phyloP scores from a whole-genome alignment of 2,888 invertebrate species.

The Arrhopalites spinosus region DNA sequence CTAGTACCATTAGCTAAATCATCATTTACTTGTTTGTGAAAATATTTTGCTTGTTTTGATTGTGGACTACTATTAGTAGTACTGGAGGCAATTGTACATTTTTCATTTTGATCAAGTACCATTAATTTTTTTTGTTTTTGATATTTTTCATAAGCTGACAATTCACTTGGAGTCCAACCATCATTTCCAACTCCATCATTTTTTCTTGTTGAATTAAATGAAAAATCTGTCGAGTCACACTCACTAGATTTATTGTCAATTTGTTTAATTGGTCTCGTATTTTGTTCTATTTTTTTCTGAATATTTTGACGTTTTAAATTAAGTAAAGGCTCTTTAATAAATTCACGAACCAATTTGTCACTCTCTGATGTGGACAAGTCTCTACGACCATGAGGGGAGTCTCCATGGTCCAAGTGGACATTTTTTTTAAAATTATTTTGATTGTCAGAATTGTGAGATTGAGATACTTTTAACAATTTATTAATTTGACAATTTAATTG shows the following conservation, averaged over 20 bases:
- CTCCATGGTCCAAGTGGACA: too few species aligned
- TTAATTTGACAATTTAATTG: conserved; percentile 14
- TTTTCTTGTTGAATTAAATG: not conserved
- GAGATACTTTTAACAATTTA: not conserved
- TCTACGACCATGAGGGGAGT: not conserved
- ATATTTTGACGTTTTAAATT: not conserved
- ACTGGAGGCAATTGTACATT: not conserved
- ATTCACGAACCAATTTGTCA: not conserved
- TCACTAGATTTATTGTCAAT: not conserved
- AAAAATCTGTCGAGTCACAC: not conserved
- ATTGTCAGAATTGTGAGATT: too few species aligned
- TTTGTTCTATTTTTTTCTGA: not conserved
- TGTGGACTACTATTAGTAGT: not conserved
- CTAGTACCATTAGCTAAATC: not conserved
- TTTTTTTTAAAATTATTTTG: too few species aligned
- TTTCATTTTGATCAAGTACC: not conserved
- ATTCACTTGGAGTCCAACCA: not conserved
- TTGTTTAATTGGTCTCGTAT: not conserved
- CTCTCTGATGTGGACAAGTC: not conserved
- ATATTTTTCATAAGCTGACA: not conserved
- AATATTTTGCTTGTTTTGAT: conserved; percentile 15
- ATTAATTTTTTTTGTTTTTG: not conserved
- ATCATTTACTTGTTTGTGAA: not conserved
- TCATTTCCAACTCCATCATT: not conserved
- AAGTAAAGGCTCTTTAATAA: not conserved